Percentiles rank a stretch among this genome's conserved stretches.
Conservation (phyloP, 30 jellyfish, hydroid and myxozoan genomes). For the Aurelia sp. region DNA sequence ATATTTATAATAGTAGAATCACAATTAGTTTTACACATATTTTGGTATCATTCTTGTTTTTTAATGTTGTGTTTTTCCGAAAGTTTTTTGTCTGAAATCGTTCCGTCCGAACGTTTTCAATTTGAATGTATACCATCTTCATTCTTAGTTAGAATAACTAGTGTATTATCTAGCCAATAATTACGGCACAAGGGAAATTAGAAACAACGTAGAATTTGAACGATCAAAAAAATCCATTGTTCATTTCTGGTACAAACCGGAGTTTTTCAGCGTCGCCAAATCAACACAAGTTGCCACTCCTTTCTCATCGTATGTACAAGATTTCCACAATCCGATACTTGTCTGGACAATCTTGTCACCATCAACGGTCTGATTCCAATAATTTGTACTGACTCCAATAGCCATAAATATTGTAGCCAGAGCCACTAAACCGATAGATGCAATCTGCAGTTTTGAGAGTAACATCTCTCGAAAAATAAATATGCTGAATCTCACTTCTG, state of each 20-base stretch:
- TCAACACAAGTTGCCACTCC: constrained; percentile 36
- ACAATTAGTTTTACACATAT: too few relatives aligned
- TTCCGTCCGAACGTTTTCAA: too few relatives aligned
- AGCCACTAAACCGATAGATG: not conserved
- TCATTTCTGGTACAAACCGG: constrained; percentile 17
- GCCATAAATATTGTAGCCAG: constrained; percentile 40
- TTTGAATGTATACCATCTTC: too few relatives aligned
- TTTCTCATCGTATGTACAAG: constrained; percentile 46
- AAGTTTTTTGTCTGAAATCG: too few relatives aligned
- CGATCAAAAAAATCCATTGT: not conserved
- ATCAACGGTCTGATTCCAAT: constrained; percentile 49
- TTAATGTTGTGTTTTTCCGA: too few relatives aligned
- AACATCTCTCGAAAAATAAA: not conserved
- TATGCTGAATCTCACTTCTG: too few relatives aligned
- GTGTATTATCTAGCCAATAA: too few relatives aligned
- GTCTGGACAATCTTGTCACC: constrained; percentile 16
- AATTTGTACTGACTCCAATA: constrained; percentile 56
- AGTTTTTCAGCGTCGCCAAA: constrained; percentile 26
- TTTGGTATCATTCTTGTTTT: too few relatives aligned
- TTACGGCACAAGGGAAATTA: too few relatives aligned
- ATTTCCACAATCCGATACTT: constrained; percentile 48
- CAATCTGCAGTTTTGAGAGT: constrained; percentile 33
- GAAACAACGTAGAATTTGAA: not conserved
- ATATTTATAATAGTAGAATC: too few relatives aligned
- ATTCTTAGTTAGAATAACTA: too few relatives aligned